Percentiles rank a stretch among this genome's conserved stretches.
Evolutionary conservation across 2,113 vertebrate species (phyloP).

Genomic region (Butastur rufipennis): DNA sequence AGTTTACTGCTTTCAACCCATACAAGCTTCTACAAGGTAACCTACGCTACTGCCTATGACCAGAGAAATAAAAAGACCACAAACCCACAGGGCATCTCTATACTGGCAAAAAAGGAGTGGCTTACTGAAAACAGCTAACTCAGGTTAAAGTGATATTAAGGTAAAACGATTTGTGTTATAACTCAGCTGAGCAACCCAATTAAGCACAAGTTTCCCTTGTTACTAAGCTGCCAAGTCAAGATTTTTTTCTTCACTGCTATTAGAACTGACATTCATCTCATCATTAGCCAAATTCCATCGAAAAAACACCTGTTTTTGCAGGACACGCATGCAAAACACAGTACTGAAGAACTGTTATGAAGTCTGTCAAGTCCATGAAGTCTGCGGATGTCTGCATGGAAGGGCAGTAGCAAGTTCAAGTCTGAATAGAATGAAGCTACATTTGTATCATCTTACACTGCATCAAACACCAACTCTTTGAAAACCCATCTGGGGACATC

Average conservation of each 20-base stretch:
- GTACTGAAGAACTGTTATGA: not conserved
- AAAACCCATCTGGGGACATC: not conserved
- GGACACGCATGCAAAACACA: not conserved
- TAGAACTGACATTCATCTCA: not conserved
- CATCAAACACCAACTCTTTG: not conserved
- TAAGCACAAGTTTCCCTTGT: not conserved
- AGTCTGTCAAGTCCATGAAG: not conserved
- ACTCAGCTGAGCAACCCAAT: not conserved
- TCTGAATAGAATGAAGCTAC: not conserved
- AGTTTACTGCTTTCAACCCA: not conserved
- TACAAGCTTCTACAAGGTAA: not conserved
- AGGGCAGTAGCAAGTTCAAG: not conserved
- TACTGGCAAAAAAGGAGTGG: not conserved
- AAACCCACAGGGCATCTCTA: not conserved
- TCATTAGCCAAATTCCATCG: not conserved
- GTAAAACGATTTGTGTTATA: not conserved
- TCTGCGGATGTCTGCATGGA: not conserved
- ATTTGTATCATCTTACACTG: not conserved
- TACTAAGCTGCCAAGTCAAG: not conserved
- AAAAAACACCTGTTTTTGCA: not conserved
- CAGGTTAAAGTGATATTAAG: not conserved
- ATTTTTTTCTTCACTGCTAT: not conserved
- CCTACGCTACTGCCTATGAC: not conserved
- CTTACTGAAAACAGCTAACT: not conserved
- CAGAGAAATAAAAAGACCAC: not conserved